A percentile compares a stretch with the other conserved stretches of the same genome.
Conservation (phyloP, 2,797 vertebrate species). For the Tragelaphus oryx region DNA sequence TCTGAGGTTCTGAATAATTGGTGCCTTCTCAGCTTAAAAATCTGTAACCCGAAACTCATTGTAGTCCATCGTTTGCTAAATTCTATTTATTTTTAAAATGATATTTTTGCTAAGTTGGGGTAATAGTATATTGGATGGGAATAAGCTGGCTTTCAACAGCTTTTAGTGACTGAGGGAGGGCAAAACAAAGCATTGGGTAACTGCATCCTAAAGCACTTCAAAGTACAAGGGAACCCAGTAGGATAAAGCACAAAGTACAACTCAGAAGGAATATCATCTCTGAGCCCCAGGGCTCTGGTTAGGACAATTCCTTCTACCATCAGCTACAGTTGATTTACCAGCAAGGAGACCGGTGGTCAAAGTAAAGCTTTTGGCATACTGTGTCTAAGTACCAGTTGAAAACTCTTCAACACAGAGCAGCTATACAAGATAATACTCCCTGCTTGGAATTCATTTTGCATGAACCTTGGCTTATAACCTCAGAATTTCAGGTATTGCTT, state of each 20-base stretch:
- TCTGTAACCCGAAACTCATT: background rate
- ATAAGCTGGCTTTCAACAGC: slow-evolving; percentile 2
- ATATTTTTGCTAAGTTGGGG: background rate
- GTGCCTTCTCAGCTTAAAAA: background rate
- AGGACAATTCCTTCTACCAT: background rate
- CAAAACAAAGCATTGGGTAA: background rate
- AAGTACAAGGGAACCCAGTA: background rate
- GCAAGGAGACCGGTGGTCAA: background rate
- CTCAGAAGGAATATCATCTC: background rate
- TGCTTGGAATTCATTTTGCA: background rate
- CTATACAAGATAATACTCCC: background rate
- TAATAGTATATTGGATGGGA: background rate
- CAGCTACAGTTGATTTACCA: background rate
- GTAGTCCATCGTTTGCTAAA: slow-evolving; percentile 9
- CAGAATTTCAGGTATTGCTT: background rate
- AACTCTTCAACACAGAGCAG: background rate
- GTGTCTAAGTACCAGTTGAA: background rate
- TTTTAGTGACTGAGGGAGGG: background rate
- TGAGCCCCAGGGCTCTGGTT: background rate
- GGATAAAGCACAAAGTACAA: background rate
- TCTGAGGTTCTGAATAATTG: background rate
- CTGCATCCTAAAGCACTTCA: background rate
- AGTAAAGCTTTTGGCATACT: background rate
- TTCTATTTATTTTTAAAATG: slow-evolving; percentile 24
- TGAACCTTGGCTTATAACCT: background rate